Base-by-base conservation (phyloP, 2,888 invertebrate genomes). In the Caenorhabditis afra region DNA sequence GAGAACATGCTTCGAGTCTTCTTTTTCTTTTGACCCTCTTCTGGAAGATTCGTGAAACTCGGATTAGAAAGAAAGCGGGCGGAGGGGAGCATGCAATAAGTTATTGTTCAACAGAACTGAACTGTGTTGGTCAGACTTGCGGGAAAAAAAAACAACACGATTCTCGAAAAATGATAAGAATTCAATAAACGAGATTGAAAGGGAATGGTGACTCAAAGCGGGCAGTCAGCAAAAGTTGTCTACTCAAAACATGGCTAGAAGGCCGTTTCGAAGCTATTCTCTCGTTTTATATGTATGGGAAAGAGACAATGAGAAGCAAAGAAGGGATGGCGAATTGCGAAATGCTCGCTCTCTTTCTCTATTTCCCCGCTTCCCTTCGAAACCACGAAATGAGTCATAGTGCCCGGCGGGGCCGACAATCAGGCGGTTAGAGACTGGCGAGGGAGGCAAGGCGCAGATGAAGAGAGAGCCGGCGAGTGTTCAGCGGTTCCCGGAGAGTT, bases 1-100 rank as follows among this genome's bases (percentile, higher is more conserved):
- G 87, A 87, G 81, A 89, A 89, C 89, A 89, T 89, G 55, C 82
- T 79, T 66, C 64, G 55, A 18, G 61, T 18, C 41, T 81, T 80
- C 62, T 79, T 81, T 68, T 81, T 81, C 71, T 81, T 77, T 50
- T 59, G 71, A 44, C 61, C 65, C 49, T 81, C 84, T 66, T 74
- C 81, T 78, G 78, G 35, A 81, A 74, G 23, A 35, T 20, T 2
- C 37, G 29, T 3, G 20, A 14, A 18, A 44, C 29, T 22, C 29
- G 11, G 16, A 35, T 1, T 41, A 35, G 11, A 22, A 16, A n/a
- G 35, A 35, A 35, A 45, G 20, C 4, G 23, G 41, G 39, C 12
- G n/a, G 16, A 20, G 5, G 12, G 47, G 29, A 23, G 1, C 37
- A 37, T 35, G 35, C n/a, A 29, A 37, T 14, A 14, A 49, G 1